These are phyloP conservation scores for Sapayoa aenigma DNA, from an alignment of 2,113 vertebrate genomes.

Conservation along the genomic window DNA sequence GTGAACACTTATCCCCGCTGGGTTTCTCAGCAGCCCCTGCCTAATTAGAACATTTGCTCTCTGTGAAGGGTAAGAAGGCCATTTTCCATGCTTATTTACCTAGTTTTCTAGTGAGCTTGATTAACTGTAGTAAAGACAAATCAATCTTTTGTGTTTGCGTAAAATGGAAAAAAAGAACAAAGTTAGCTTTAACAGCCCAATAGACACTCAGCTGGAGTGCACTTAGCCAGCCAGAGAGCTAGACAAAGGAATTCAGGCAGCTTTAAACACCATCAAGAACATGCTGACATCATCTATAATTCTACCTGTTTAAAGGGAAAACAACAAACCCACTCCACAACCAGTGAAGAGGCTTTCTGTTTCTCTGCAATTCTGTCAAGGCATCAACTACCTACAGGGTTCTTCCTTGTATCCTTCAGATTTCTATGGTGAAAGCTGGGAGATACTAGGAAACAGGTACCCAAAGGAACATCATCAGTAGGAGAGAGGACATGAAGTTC, in stretches of 20 bases:
- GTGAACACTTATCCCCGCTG: constrained; percentile 25
- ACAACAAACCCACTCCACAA: background rate
- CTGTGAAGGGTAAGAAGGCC: constrained; percentile 23
- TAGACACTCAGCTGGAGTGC: constrained; percentile 67
- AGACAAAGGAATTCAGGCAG: constrained; percentile 69
- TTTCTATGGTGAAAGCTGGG: background rate
- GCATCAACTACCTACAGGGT: background rate
- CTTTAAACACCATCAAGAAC: constrained; percentile 63
- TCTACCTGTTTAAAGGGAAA: constrained; percentile 51
- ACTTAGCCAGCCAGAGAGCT: constrained; percentile 41
- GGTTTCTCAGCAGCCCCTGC: constrained; percentile 13
- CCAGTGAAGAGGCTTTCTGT: constrained; percentile 15
- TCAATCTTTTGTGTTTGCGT: constrained; percentile 38
- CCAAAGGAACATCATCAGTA: background rate
- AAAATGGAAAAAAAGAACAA: constrained; percentile 50
- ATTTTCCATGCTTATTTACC: constrained; percentile 47
- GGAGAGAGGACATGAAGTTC: background rate
- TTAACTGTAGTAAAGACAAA: constrained; percentile 44
- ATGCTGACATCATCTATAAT: constrained; percentile 55
- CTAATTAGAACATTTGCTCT: constrained; percentile 47
- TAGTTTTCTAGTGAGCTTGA: constrained; percentile 18
- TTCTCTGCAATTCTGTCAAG: constrained; percentile 13
- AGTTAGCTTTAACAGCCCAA: constrained; percentile 57
- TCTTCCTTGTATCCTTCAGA: background rate
- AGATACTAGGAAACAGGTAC: background rate